phyloP scores from a whole-genome alignment of 2,113 vertebrate genomes.

The Pseudopodoces humilis region DNA sequence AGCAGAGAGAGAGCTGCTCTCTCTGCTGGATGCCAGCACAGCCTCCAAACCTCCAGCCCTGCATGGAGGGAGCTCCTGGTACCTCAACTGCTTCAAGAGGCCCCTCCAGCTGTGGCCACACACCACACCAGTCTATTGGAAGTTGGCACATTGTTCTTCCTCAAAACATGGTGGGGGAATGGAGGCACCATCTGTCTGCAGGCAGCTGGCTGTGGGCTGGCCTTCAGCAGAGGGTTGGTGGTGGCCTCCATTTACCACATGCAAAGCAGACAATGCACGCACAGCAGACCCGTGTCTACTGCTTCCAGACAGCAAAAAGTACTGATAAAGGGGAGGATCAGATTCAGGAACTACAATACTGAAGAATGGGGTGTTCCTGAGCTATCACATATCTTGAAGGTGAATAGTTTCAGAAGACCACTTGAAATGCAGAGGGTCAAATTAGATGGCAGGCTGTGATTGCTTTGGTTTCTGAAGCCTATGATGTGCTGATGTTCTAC shows the following conservation, averaged over 20 bases:
- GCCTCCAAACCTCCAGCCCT: background rate
- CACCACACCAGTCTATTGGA: background rate
- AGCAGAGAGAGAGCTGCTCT: background rate
- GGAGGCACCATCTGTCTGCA: background rate
- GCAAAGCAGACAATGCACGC: background rate
- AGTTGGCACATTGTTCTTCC: background rate
- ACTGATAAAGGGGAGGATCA: background rate
- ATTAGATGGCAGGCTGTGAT: background rate
- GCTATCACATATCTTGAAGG: background rate
- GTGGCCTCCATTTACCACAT: background rate
- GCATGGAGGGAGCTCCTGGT: background rate
- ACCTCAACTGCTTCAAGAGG: background rate
- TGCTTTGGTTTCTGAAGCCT: background rate
- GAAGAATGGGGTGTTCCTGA: background rate
- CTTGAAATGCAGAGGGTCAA: background rate
- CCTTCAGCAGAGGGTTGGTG: background rate
- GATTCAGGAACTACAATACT: background rate
- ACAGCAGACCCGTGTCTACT: accelerated
- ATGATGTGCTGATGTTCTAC: background rate
- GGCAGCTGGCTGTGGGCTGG: background rate
- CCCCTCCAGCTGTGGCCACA: background rate
- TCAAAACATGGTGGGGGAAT: background rate
- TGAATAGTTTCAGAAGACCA: background rate
- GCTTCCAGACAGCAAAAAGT: background rate
- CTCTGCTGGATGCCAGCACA: background rate